phyloP scores from a whole-genome alignment of 1,140 invertebrate species.

The Sminthurinus signatus region DNA sequence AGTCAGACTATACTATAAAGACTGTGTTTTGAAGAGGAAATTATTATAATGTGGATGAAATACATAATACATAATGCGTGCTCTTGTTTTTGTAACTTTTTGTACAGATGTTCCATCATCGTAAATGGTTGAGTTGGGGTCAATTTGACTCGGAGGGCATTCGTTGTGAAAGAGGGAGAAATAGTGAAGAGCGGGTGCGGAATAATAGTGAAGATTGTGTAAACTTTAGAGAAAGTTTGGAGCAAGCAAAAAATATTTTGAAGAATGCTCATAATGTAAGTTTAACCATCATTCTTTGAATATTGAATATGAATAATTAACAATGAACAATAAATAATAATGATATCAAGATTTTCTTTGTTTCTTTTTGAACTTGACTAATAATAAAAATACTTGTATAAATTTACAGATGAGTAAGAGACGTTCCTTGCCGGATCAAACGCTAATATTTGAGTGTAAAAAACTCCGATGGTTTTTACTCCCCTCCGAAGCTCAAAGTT shows the following conservation, averaged over 20 bases:
- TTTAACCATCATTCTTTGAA: no score
- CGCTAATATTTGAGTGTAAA: slow-evolving; percentile 59
- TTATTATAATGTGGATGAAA: no score
- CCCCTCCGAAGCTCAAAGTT: slow-evolving; percentile 49
- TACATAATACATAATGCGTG: no score
- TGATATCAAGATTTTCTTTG: no score
- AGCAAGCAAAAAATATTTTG: slow-evolving; percentile 70
- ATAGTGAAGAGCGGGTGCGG: slow-evolving; percentile 31
- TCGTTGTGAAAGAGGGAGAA: slow-evolving; percentile 28
- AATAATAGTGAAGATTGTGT: slow-evolving; percentile 40
- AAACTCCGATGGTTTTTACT: slow-evolving; percentile 78
- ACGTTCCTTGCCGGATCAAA: slow-evolving; percentile 64
- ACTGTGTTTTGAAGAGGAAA: no score
- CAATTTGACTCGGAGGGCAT: slow-evolving; percentile 68
- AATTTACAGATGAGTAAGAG: slow-evolving; percentile 59
- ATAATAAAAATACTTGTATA: no score
- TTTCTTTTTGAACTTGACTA: no score
- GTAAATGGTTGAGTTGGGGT: slow-evolving; percentile 68
- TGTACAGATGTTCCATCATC: slow-evolving; percentile 60
- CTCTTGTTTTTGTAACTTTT: no score
- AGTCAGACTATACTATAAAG: no score
- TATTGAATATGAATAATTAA: no score
- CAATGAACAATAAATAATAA: no score
- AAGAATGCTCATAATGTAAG: slow-evolving; percentile 62
- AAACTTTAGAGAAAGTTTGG: slow-evolving; percentile 63